These are phyloP conservation scores for Orthosia cruda DNA, from an alignment of 2,888 invertebrate species.

Conservation along the genomic window DNA sequence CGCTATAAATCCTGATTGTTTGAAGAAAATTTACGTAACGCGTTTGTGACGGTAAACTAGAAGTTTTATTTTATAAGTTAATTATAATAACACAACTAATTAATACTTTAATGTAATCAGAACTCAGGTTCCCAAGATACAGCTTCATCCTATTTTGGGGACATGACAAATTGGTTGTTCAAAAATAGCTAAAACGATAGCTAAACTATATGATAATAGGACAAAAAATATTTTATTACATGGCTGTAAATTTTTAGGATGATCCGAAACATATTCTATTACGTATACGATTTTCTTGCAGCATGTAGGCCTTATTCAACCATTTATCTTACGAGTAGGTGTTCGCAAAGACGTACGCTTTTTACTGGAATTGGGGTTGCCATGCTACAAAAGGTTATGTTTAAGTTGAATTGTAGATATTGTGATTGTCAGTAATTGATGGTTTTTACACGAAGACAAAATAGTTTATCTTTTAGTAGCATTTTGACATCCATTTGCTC, in stretches of 20 bases:
- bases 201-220: not conserved
- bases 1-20: not conserved
- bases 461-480: not conserved
- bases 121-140: no score
- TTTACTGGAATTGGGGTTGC: constrained; percentile 66
- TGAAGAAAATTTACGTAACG: not conserved
- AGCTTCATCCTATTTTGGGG: no score
- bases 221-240: constrained; percentile 34
- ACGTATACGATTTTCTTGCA: constrained; percentile 66
- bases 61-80: not conserved
- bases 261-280: constrained; percentile 71
- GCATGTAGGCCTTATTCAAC: constrained; percentile 66
- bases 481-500: no score
- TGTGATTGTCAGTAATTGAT: not conserved
- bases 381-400: constrained; percentile 25
- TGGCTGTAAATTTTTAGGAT: constrained; percentile 64
- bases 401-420: not conserved
- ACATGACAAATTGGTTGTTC: no score
- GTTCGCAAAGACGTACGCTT: constrained; percentile 71
- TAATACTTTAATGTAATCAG: no score
- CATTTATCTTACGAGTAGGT: constrained; percentile 63
- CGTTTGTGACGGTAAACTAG: no score
- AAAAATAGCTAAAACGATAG: not conserved
- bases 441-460: not conserved
- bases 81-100: no score